Percentiles rank a stretch among this genome's conserved stretches.
Evolutionary conservation across 2,797 vertebrate species (phyloP).

Genomic region (Lepilemur ruficaudatus): DNA sequence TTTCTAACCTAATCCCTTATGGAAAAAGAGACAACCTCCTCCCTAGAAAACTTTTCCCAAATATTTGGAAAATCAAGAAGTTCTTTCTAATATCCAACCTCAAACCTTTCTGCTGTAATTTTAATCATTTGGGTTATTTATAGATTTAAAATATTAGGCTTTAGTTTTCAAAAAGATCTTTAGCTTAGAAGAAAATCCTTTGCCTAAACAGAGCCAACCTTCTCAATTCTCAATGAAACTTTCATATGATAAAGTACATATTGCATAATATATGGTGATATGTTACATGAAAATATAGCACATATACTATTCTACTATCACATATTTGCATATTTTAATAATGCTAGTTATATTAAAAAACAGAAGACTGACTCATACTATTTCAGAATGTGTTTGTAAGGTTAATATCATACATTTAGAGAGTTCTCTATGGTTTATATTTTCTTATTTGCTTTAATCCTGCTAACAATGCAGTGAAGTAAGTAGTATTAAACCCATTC

Average conservation of each 20-base stretch:
- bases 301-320: neutral
- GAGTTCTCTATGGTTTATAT: conserved; percentile 15
- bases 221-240: conserved; percentile 39
- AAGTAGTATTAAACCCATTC: conserved; percentile 32
- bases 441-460: conserved; percentile 47
- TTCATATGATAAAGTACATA: conserved; percentile 44
- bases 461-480: neutral
- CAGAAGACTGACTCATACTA: conserved; percentile 29
- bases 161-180: neutral
- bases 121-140: conserved; percentile 18
- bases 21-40: neutral
- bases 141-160: neutral
- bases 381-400: conserved; percentile 35
- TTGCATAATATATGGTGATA: neutral
- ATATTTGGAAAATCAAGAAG: conserved; percentile 16
- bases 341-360: conserved; percentile 57
- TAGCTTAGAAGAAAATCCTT: conserved; percentile 31
- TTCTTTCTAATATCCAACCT: neutral
- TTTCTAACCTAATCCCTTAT: neutral
- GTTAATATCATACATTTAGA: conserved; percentile 11
- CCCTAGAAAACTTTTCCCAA: neutral
- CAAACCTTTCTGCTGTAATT: neutral
- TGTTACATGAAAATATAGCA: conserved; percentile 7
- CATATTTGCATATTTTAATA: conserved; percentile 64
- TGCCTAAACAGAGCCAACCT: neutral